A percentile compares a stretch with the other conserved stretches of the same genome.
These are phyloP conservation scores for Sympetrum striolatum DNA, from an alignment of 2,888 invertebrate species.

Conservation along the genomic window DNA sequence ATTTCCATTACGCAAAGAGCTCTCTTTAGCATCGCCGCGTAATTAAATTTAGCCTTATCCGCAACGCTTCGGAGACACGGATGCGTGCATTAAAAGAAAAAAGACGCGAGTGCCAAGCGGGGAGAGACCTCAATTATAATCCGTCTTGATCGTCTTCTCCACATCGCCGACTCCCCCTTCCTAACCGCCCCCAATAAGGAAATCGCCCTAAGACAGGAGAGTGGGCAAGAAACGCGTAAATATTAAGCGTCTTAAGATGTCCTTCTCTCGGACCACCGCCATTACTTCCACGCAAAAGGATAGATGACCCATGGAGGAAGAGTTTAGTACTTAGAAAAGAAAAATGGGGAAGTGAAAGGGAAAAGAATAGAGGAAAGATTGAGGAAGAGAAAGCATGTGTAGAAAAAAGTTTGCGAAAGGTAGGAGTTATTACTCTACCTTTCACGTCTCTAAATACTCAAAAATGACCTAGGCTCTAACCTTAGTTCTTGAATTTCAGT, in stretches of 20 bases:
- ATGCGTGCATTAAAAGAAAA: background rate
- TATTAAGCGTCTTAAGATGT: background rate
- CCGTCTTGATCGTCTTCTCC: conserved; percentile 9
- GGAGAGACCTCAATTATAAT: conserved; percentile 12
- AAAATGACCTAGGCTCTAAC: too few relatives aligned
- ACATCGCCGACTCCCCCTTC: background rate
- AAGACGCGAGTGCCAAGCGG: background rate
- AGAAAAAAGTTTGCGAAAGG: too few relatives aligned
- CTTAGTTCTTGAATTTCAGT: too few relatives aligned
- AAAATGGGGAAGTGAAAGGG: background rate
- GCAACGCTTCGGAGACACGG: background rate
- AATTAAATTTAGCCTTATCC: conserved; percentile 15
- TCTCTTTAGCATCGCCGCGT: background rate
- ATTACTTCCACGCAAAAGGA: background rate
- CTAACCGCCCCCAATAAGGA: background rate
- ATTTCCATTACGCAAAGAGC: conserved; percentile 2
- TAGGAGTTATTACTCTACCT: too few relatives aligned
- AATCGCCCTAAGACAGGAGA: background rate
- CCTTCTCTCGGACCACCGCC: background rate
- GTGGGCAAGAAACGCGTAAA: background rate
- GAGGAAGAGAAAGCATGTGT: background rate
- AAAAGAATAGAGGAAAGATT: background rate
- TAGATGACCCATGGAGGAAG: too few relatives aligned
- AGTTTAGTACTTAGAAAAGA: background rate
- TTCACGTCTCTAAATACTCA: too few relatives aligned